Evolutionary conservation across 1,140 invertebrate genomes (phyloP).

Genomic region (Pararge aegeria): DNA sequence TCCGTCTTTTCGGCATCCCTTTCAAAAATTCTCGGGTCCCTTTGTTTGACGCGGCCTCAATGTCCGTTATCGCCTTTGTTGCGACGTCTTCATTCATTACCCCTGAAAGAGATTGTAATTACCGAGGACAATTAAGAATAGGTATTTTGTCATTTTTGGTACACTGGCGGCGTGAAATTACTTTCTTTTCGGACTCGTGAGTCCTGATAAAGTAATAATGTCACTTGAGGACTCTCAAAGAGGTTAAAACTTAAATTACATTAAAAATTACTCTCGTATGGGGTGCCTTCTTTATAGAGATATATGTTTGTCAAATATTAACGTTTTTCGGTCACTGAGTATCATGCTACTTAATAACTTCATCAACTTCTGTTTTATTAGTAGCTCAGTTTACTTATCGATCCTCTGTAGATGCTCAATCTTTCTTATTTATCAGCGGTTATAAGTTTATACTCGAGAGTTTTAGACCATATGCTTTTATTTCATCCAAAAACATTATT

Average conservation of each 20-base stretch:
- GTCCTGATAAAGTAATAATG: not conserved
- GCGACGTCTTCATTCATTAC: constrained; percentile 5
- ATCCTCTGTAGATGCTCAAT: too few species aligned
- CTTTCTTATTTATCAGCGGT: too few species aligned
- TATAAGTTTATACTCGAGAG: too few species aligned
- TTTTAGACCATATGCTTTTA: too few species aligned
- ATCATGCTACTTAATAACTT: too few species aligned
- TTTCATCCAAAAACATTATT: too few species aligned
- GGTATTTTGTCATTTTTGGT: constrained; percentile 7
- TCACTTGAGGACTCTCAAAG: not conserved
- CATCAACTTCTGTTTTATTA: too few species aligned
- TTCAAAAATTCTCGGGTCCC: not conserved
- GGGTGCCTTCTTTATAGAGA: too few species aligned
- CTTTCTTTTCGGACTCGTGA: not conserved
- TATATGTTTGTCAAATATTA: too few species aligned
- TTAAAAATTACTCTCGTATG: too few species aligned
- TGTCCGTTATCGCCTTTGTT: constrained; percentile 2
- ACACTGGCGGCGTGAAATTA: not conserved
- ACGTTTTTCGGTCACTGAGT: too few species aligned
- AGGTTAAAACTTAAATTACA: not conserved
- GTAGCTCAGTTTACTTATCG: too few species aligned
- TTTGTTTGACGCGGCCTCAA: constrained; percentile 5
- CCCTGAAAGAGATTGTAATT: constrained; percentile 11
- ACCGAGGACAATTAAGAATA: constrained; percentile 5
- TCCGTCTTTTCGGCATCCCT: not conserved